These are phyloP conservation scores for Chionis minor DNA, from an alignment of 2,113 vertebrate genomes.

Conservation along the genomic window DNA sequence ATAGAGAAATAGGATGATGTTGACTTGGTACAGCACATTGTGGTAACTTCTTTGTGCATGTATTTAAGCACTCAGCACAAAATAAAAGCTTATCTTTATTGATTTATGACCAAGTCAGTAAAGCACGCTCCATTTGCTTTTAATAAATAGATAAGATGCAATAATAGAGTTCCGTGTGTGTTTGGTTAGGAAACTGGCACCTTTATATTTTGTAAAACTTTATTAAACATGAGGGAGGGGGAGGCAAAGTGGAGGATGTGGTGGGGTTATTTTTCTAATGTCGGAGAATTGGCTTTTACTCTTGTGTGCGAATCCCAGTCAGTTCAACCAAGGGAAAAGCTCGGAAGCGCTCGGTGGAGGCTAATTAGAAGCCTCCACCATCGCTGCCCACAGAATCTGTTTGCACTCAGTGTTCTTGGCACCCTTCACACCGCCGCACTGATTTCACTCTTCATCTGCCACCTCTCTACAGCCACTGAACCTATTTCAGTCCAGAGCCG, in stretches of 20 bases:
- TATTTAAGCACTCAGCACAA: not conserved
- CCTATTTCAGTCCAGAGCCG: not conserved
- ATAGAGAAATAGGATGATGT: not conserved
- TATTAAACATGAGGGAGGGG: not conserved
- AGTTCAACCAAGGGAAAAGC: not conserved
- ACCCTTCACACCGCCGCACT: not conserved
- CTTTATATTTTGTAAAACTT: not conserved
- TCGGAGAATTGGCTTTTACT: not conserved
- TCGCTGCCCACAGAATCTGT: not conserved
- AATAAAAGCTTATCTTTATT: not conserved
- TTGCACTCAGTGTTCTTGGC: slow-evolving; percentile 60
- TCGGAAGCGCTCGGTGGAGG: rapidly evolving
- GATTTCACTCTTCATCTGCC: slow-evolving; percentile 23
- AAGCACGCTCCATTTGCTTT: not conserved
- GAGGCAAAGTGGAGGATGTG: not conserved
- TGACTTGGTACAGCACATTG: not conserved
- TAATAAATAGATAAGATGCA: not conserved
- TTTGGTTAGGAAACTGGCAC: not conserved
- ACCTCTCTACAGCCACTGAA: not conserved
- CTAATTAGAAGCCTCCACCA: slow-evolving; percentile 29
- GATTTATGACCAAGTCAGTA: not conserved
- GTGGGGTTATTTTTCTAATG: not conserved
- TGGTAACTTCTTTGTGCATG: not conserved
- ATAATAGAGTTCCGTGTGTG: not conserved
- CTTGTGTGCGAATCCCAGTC: not conserved